Evolutionary conservation across 2,888 invertebrate species (phyloP).

Genomic region (Cerceris rybyensis): DNA sequence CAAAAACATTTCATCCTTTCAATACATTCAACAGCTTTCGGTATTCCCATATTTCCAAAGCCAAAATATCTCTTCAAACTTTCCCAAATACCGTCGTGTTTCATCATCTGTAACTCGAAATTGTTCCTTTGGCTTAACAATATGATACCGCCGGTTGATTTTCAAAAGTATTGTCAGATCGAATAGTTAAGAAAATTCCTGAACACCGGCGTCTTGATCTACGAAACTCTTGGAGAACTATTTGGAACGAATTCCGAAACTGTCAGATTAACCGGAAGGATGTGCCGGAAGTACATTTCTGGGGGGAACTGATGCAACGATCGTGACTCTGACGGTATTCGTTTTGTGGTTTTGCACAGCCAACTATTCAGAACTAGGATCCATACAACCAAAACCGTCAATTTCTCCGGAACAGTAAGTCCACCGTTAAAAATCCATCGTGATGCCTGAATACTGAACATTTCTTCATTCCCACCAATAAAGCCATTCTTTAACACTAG

Average conservation of each 20-base stretch:
- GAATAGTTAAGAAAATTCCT: constrained; percentile 25
- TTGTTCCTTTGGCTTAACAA: too few relatives aligned
- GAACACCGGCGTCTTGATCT: constrained; percentile 29
- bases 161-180: too few relatives aligned
- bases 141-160: too few relatives aligned
- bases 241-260: constrained; percentile 66
- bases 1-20: too few relatives aligned
- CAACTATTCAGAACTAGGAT: constrained; percentile 66
- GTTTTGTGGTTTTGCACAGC: constrained; percentile 65
- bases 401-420: constrained; percentile 62
- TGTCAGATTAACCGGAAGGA: constrained; percentile 70
- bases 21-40: too few relatives aligned
- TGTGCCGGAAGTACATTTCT: constrained; percentile 71
- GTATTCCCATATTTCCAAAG: too few relatives aligned
- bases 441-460: background rate
- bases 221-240: constrained; percentile 65
- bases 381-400: constrained; percentile 61
- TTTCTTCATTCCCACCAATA: background rate
- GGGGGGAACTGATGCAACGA: constrained; percentile 59
- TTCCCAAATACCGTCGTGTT: too few relatives aligned
- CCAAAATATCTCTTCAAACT: too few relatives aligned
- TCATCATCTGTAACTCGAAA: too few relatives aligned
- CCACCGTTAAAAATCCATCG: constrained; percentile 59
- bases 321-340: constrained; percentile 60
- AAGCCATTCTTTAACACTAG: background rate